Conservation (phyloP, 64 coral and sea anemone genomes). For the Stylophora pistillata region DNA sequence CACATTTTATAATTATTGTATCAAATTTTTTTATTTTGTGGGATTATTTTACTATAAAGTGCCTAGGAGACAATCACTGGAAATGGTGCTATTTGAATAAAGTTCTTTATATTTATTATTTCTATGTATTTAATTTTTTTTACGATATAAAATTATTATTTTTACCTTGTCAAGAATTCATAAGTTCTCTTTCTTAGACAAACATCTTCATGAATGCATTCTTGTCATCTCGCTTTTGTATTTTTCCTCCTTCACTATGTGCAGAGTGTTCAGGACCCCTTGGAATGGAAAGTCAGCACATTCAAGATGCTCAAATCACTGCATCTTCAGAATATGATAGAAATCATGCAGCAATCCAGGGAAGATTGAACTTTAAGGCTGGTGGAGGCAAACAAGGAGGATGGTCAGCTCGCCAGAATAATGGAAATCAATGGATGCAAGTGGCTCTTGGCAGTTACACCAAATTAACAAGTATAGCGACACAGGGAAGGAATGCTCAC, state of each 20-base stretch:
- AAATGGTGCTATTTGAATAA: too few species aligned
- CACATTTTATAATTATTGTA: too few species aligned
- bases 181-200: too few species aligned
- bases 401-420: conserved; percentile 1
- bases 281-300: conserved; percentile 24
- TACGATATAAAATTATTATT: too few species aligned
- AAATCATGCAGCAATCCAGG: neutral
- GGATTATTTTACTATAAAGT: too few species aligned
- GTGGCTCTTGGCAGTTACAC: conserved; percentile 15
- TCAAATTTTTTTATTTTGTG: too few species aligned
- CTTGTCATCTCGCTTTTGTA: too few species aligned
- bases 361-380: conserved; percentile 23
- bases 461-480: conserved; percentile 22
- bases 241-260: neutral
- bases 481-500: conserved; percentile 37
- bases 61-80: too few species aligned
- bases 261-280: neutral
- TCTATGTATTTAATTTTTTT: too few species aligned
- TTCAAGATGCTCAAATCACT: conserved; percentile 14
- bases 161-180: too few species aligned
- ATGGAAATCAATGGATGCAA: conserved; percentile 31
- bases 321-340: neutral
- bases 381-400: neutral
- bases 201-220: too few species aligned
- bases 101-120: too few species aligned